These are phyloP conservation scores for Columba guinea DNA, from an alignment of 2,797 vertebrate species.

Conservation along the genomic window DNA sequence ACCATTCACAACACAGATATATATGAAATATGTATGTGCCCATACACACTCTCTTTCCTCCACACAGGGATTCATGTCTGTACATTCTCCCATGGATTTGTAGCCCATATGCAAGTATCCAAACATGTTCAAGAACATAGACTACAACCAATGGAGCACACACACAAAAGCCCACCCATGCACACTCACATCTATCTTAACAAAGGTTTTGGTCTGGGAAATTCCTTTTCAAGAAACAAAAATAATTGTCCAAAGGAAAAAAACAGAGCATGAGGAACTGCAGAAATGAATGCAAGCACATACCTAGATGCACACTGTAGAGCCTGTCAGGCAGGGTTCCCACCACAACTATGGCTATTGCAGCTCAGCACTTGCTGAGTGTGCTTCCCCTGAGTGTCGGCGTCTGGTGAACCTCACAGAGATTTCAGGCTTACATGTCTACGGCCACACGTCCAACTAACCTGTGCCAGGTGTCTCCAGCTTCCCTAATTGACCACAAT, in stretches of 20 bases:
- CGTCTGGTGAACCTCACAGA: background rate
- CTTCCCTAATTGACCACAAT: background rate
- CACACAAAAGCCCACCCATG: background rate
- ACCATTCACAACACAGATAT: background rate
- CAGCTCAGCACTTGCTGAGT: background rate
- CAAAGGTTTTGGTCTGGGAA: background rate
- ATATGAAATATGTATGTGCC: fast-evolving
- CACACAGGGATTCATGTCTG: background rate
- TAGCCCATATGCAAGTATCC: background rate
- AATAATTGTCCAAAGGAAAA: background rate
- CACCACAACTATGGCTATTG: background rate
- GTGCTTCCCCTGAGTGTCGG: background rate
- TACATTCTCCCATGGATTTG: background rate
- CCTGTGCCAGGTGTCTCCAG: background rate
- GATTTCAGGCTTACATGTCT: background rate
- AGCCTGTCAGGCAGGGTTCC: background rate
- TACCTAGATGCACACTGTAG: background rate
- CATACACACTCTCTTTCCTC: background rate
- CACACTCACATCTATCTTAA: background rate
- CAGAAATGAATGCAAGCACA: background rate
- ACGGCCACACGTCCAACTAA: background rate
- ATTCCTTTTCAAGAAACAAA: background rate
- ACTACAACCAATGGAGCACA: background rate
- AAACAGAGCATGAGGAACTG: background rate
- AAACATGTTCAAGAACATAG: background rate